These are phyloP conservation scores for Yponomeuta sedellus DNA, from an alignment of 2,888 invertebrate species.

Conservation along the genomic window DNA sequence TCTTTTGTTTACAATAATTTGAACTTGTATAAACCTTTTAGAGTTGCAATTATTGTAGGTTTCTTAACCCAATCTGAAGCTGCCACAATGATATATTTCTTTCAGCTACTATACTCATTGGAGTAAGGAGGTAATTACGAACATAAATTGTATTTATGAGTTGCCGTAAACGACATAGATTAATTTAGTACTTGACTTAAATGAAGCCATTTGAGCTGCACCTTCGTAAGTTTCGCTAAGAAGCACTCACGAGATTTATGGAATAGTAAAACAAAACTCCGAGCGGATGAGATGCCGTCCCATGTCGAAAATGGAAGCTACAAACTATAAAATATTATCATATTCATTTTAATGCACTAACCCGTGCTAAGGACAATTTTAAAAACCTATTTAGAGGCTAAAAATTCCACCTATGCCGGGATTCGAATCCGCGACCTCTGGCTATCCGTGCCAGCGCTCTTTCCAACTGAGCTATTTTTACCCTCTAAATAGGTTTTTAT, in stretches of 20 bases:
- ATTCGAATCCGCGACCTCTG: too few species aligned
- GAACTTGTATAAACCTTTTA: too few species aligned
- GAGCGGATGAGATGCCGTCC: neutral
- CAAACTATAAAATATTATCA: neutral
- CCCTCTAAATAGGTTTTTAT: too few species aligned
- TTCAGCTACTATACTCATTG: neutral
- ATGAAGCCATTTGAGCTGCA: neutral
- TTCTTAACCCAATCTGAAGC: neutral
- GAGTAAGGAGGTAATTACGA: neutral
- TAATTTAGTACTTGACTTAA: conserved; percentile 12
- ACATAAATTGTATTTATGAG: conserved; percentile 2
- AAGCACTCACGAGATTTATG: conserved; percentile 8
- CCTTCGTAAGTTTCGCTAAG: neutral
- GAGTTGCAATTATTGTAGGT: too few species aligned
- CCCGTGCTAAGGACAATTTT: too few species aligned
- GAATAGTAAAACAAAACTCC: conserved; percentile 19
- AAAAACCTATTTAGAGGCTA: too few species aligned
- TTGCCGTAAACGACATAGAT: conserved; percentile 6
- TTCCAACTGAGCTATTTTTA: too few species aligned
- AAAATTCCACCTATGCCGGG: too few species aligned
- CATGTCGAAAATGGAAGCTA: neutral
- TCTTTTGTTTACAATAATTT: neutral
- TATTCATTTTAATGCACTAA: too few species aligned
- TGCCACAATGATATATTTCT: neutral
- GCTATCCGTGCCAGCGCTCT: too few species aligned